These are phyloP conservation scores for Tyria jacobaeae DNA, from an alignment of 2,888 invertebrate genomes.

Conservation along the genomic window DNA sequence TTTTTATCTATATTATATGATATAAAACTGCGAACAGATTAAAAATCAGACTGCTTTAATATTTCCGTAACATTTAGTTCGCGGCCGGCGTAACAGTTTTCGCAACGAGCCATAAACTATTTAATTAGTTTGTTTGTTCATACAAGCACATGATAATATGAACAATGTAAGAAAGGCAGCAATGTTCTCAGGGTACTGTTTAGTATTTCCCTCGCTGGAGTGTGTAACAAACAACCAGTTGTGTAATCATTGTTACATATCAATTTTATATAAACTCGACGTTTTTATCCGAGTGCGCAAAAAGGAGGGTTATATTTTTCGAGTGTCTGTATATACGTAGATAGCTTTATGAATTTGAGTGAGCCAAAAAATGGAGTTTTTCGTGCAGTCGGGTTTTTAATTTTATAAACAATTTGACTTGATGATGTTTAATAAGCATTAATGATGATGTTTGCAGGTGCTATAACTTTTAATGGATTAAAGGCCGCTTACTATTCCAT, in stretches of 20 bases:
- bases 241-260: slow-evolving; percentile 49
- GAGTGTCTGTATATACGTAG: too few species aligned
- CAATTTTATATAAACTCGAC: slow-evolving; percentile 37
- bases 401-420: too few species aligned
- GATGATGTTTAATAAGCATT: too few species aligned
- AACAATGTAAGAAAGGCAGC: slow-evolving; percentile 64
- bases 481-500: too few species aligned
- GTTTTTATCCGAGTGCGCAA: too few species aligned
- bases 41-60: not conserved
- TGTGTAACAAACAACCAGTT: slow-evolving; percentile 45
- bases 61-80: not conserved
- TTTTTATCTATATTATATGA: not conserved
- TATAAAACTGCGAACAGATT: not conserved
- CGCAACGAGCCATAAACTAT: slow-evolving; percentile 27
- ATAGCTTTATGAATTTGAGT: too few species aligned
- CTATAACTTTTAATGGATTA: too few species aligned
- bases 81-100: slow-evolving; percentile 15
- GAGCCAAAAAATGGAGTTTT: too few species aligned
- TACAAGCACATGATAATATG: slow-evolving; percentile 47
- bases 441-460: too few species aligned
- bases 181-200: slow-evolving; percentile 60
- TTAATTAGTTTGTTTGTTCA: slow-evolving; percentile 31
- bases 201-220: slow-evolving; percentile 51
- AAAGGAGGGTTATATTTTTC: too few species aligned
- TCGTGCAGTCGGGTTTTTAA: too few species aligned